phyloP scores from a whole-genome alignment of 2,113 vertebrate species.

The Hippocampus abdominalis region DNA sequence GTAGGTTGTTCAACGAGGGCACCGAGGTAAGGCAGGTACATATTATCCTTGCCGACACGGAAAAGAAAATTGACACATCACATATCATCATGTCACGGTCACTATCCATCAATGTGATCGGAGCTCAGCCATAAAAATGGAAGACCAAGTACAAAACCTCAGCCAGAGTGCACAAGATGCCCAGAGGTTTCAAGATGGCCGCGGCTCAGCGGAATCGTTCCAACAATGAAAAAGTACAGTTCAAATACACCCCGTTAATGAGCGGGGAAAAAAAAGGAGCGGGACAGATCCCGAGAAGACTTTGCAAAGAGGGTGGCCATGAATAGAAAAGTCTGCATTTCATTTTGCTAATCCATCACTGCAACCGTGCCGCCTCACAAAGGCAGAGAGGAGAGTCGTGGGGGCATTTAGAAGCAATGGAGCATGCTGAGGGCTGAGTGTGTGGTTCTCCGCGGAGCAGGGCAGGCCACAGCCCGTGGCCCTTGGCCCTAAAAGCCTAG shows the following conservation, averaged over 20 bases:
- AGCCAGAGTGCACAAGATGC: slow-evolving; percentile 48
- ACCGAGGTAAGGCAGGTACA: not conserved
- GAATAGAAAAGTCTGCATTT: slow-evolving; percentile 64
- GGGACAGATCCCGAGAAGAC: slow-evolving; percentile 48
- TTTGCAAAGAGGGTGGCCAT: slow-evolving; percentile 40
- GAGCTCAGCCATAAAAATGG: slow-evolving; percentile 23
- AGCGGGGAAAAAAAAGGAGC: slow-evolving; percentile 27
- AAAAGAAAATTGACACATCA: slow-evolving; percentile 28
- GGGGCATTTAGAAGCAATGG: slow-evolving; percentile 58
- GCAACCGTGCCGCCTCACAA: slow-evolving; percentile 61
- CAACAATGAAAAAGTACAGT: slow-evolving; percentile 21
- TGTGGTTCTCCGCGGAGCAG: slow-evolving; percentile 56
- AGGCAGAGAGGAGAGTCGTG: slow-evolving; percentile 51
- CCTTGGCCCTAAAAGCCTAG: slow-evolving; percentile 59
- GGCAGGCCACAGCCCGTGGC: slow-evolving; percentile 45
- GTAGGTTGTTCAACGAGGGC: not conserved
- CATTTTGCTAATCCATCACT: slow-evolving; percentile 70
- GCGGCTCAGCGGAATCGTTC: slow-evolving; percentile 12
- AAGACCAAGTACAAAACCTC: slow-evolving; percentile 38
- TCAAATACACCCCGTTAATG: slow-evolving; percentile 26
- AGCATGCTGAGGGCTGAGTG: slow-evolving; percentile 59
- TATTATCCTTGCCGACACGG: slow-evolving; percentile 22
- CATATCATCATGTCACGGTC: slow-evolving; percentile 40
- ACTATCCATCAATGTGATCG: slow-evolving; percentile 44
- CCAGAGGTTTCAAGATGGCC: slow-evolving; percentile 14